Evolutionary conservation across 1,140 invertebrate genomes (phyloP), one percentile per base, ranked within the genome.

Genomic region (Drosophila takahashii): DNA sequence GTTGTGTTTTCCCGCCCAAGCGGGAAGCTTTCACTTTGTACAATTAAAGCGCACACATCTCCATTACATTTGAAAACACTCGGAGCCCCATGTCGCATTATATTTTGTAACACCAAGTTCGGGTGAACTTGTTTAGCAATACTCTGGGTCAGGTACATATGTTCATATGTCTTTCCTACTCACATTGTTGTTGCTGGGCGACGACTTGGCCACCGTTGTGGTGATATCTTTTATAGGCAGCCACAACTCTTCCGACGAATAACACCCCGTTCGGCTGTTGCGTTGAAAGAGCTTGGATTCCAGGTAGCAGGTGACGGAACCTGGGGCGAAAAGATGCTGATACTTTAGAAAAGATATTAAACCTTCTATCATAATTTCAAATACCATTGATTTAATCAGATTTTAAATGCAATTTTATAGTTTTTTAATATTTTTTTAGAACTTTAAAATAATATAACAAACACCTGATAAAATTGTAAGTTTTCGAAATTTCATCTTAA

Each of bases 231-330:
- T 95, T 42, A 96, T 93, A 15, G 94, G 94, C 79, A 95, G 94
- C 96, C 96, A 96, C 78, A 96, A 93, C 86, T 96, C 96, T 9
- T 95, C 95, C n/a, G 95, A 96, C 4, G 94, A 94, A 50, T 95
- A 94, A 42, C 94, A 92, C 37, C 94, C 93, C 77, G 94, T 95
- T 44, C 93, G 93, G 44, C 94, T 91, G 90, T 95, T 95, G 44
- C 94, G 94, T 16, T 93, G 94, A 66, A 96, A 96, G 56, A 95
- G 93, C 75, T 95, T 95, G 4, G 93, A 92, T 71, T 96, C 95
- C 52, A 96, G 93, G 72, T 95, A 95, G 87, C 95, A 95, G 5
- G 95, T 96, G 4, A 95, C 95, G 0, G 95, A 95, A 1, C 96
- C 96, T 58, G 34, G 11, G 47, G 8, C 6, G 26, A 22, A 51